Evolutionary conservation across 2,888 invertebrate species (phyloP).

Genomic region (Podotricha telesiphe): DNA sequence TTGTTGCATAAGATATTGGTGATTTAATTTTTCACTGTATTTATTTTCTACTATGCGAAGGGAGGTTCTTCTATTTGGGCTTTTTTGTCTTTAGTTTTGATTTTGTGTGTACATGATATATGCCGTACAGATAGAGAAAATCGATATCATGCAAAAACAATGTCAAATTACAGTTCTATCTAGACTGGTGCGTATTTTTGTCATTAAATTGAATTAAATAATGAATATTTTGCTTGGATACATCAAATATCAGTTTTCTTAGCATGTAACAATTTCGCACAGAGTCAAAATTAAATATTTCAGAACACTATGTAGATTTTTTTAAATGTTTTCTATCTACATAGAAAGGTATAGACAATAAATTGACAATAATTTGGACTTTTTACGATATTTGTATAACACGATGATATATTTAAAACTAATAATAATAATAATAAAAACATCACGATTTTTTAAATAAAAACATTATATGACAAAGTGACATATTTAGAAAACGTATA

Average conservation of each 20-base stretch:
- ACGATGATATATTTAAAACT: not conserved
- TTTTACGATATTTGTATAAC: not conserved
- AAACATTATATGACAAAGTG: no score
- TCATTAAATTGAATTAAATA: no score
- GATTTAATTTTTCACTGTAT: not conserved
- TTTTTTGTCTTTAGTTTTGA: not conserved
- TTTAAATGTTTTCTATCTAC: not conserved
- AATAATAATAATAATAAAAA: not conserved
- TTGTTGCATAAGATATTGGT: constrained; percentile 6
- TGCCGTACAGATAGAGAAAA: constrained; percentile 4
- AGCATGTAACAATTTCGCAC: not conserved
- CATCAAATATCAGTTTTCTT: not conserved
- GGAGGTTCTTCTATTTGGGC: not conserved
- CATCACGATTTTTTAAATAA: not conserved
- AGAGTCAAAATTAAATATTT: constrained; percentile 2
- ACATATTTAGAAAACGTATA: no score
- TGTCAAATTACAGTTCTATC: no score
- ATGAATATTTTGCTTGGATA: no score
- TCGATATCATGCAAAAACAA: no score
- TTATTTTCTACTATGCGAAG: not conserved
- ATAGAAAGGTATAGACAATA: not conserved
- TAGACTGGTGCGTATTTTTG: no score
- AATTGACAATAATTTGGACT: constrained; percentile 4
- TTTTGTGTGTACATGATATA: constrained; percentile 17
- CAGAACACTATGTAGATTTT: not conserved